These are phyloP conservation scores for Steatocranus sp. DNA, from an alignment of 2,797 vertebrate genomes.

Conservation along the genomic window DNA sequence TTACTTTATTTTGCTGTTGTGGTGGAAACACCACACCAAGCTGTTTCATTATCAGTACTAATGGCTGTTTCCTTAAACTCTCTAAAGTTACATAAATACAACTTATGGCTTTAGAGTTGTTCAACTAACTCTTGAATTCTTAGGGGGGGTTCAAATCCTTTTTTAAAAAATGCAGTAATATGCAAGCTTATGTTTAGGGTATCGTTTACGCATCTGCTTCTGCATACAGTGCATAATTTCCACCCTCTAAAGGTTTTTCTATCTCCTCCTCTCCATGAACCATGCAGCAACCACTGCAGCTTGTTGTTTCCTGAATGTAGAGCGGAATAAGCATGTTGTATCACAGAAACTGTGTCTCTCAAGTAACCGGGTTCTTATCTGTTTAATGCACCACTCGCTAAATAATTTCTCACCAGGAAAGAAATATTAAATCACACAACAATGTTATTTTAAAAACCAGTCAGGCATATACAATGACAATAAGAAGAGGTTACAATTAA, in stretches of 20 bases:
- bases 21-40: neutral
- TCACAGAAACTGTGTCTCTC: neutral
- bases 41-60: neutral
- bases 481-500: neutral
- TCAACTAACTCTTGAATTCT: neutral
- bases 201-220: neutral
- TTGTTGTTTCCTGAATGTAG: constrained; percentile 33
- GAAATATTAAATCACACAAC: neutral
- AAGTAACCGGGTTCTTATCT: constrained; percentile 9
- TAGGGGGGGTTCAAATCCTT: neutral
- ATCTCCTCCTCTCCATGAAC: neutral
- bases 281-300: constrained; percentile 23
- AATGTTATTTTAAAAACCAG: neutral
- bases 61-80: neutral
- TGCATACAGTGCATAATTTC: neutral
- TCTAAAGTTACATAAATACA: neutral
- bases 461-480: neutral
- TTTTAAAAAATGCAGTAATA: neutral
- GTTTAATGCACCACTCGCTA: neutral
- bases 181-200: neutral
- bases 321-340: neutral
- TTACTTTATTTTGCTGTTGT: neutral
- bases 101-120: neutral
- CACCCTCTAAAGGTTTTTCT: neutral
- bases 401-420: constrained; percentile 16